phyloP scores from a whole-genome alignment of 1,140 invertebrate species.

The Panulirus ornatus region DNA sequence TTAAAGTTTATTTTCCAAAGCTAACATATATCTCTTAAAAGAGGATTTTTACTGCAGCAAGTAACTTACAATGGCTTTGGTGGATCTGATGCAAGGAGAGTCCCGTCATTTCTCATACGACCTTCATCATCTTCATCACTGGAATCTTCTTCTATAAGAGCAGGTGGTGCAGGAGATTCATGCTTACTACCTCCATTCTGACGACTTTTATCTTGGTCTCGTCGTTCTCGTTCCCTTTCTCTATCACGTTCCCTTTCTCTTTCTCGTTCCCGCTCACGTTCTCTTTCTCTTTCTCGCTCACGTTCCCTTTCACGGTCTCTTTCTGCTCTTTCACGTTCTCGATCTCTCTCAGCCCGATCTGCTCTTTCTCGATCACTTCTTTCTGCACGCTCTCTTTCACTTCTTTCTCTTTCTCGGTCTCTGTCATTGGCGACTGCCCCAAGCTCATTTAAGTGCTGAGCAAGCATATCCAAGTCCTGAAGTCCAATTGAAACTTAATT shows the following conservation, averaged over 20 bases:
- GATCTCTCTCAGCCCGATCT: conserved; percentile 21
- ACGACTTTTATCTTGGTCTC: conserved; percentile 41
- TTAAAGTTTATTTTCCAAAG: too few relatives aligned
- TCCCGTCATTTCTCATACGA: conserved; percentile 84
- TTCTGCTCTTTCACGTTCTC: conserved; percentile 30
- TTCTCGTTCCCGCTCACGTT: conserved; percentile 66
- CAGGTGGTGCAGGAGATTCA: conserved; percentile 42
- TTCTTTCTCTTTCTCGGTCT: conserved; percentile 70
- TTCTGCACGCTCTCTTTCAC: conserved; percentile 39
- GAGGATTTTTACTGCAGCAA: too few relatives aligned
- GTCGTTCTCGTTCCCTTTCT: conserved; percentile 39
- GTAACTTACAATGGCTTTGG: conserved; percentile 94
- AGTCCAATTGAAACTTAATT: conserved; percentile 50
- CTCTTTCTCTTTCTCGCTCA: conserved; percentile 64
- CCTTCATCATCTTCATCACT: conserved; percentile 79
- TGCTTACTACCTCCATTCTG: conserved; percentile 61
- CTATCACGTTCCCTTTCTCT: conserved; percentile 57
- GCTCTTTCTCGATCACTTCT: conserved; percentile 47
- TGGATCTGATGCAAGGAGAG: conserved; percentile 95
- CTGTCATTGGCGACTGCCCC: conserved; percentile 81
- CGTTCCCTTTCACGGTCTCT: conserved; percentile 34
- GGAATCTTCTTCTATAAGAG: conserved; percentile 72
- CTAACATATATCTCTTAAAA: too few relatives aligned
- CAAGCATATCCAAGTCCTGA: conserved; percentile 94
- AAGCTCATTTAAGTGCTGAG: conserved; percentile 94